Evolutionary conservation across 2,113 vertebrate genomes (phyloP).

Genomic region (Phaethon lepturus): DNA sequence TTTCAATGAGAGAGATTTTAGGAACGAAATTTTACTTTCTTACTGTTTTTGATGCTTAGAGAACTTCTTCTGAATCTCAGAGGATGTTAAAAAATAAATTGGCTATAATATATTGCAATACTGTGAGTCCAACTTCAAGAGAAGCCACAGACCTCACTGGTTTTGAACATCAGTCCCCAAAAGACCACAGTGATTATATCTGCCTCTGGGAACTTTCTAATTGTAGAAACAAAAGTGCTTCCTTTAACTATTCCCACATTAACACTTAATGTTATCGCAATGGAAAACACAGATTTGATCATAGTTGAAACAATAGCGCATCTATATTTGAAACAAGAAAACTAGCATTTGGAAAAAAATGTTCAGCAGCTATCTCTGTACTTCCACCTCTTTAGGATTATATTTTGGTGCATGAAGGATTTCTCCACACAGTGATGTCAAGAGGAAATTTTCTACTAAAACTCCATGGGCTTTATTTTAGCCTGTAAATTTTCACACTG

Average conservation of each 20-base stretch:
- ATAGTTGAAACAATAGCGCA: neutral
- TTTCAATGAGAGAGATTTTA: neutral
- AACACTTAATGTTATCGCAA: neutral
- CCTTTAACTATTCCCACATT: neutral
- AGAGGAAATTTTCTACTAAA: neutral
- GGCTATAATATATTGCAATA: neutral
- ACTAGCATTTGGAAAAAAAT: conserved; percentile 16
- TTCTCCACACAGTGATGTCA: neutral
- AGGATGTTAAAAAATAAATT: neutral
- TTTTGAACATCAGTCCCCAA: neutral
- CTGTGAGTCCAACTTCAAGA: neutral
- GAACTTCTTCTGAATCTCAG: neutral
- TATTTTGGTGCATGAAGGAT: neutral
- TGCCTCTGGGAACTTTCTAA: neutral
- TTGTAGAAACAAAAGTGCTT: neutral
- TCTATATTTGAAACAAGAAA: conserved; percentile 49
- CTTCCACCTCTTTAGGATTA: conserved; percentile 10
- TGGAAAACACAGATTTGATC: conserved; percentile 36
- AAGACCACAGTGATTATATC: neutral
- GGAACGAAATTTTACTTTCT: neutral
- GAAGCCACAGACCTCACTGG: neutral
- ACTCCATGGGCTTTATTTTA: neutral
- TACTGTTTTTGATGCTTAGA: neutral
- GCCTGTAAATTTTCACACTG: neutral
- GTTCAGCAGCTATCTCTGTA: neutral